These are phyloP conservation scores for Hydropsyche tenuis DNA, from an alignment of 1,140 invertebrate species.

Conservation along the genomic window DNA sequence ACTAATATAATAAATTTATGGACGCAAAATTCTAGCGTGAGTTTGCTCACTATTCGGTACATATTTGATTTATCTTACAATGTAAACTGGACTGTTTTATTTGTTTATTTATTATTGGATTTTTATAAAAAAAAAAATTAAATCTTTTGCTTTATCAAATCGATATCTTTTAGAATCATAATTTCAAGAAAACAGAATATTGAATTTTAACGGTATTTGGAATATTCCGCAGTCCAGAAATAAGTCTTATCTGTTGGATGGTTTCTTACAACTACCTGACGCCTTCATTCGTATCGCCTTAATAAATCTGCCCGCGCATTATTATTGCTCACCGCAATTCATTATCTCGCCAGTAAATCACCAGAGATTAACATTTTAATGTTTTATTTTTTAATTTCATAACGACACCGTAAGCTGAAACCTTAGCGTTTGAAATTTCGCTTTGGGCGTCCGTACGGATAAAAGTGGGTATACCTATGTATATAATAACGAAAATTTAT, in stretches of 20 bases:
- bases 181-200: too few species aligned
- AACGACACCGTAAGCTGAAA: neutral
- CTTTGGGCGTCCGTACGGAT: too few species aligned
- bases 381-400: conserved; percentile 36
- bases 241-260: neutral
- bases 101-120: neutral
- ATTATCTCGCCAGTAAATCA: conserved; percentile 49
- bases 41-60: neutral
- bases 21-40: neutral
- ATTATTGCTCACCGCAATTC: conserved; percentile 44
- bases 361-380: conserved; percentile 42
- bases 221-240: neutral
- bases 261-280: conserved; percentile 14
- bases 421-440: too few species aligned
- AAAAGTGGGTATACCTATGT: too few species aligned
- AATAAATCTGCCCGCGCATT: conserved; percentile 48
- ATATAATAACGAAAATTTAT: too few species aligned
- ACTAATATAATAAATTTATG: conserved; percentile 33
- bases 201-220: too few species aligned
- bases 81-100: neutral
- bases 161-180: too few species aligned
- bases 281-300: conserved; percentile 42
- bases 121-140: too few species aligned
- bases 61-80: too few species aligned
- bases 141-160: too few species aligned